Conservation (phyloP, 2,888 invertebrate genomes). For the Baronia brevicornis region DNA sequence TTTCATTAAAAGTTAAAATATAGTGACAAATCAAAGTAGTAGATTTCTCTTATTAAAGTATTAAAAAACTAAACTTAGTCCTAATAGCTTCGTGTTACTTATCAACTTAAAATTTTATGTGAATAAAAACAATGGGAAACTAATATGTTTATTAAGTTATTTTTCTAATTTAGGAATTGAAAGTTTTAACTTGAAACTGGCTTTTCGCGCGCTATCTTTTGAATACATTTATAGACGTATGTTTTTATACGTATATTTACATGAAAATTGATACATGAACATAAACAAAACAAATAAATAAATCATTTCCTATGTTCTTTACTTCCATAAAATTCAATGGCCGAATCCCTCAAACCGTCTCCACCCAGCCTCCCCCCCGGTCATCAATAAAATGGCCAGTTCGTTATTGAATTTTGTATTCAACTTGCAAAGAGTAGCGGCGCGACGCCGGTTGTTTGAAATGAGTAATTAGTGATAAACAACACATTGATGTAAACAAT, state of each 20-base stretch:
- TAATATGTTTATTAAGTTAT: too few species aligned
- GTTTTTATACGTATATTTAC: constrained; percentile 20
- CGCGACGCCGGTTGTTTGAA: constrained; percentile 68
- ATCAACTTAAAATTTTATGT: too few species aligned
- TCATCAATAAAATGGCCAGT: constrained; percentile 77
- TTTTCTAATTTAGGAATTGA: too few species aligned
- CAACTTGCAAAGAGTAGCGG: constrained; percentile 63
- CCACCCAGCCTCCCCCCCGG: constrained; percentile 71
- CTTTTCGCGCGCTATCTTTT: constrained; percentile 16
- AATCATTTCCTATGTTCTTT: too few species aligned
- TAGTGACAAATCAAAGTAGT: too few species aligned
- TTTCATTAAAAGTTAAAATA: too few species aligned
- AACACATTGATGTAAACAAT: constrained; percentile 61
- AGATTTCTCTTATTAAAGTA: too few species aligned
- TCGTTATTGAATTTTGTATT: constrained; percentile 73
- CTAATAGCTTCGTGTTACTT: too few species aligned
- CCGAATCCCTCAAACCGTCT: constrained; percentile 67
- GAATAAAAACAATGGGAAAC: too few species aligned
- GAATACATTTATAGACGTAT: constrained; percentile 13
- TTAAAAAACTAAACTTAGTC: too few species aligned
- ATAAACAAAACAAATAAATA: constrained; percentile 47
- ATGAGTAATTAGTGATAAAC: constrained; percentile 57
- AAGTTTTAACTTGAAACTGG: too few species aligned
- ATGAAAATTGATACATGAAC: constrained; percentile 31
- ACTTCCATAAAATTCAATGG: constrained; percentile 56